Evolutionary conservation across 1,140 invertebrate species (phyloP).

Genomic region (Brachionus rotundiformis): DNA sequence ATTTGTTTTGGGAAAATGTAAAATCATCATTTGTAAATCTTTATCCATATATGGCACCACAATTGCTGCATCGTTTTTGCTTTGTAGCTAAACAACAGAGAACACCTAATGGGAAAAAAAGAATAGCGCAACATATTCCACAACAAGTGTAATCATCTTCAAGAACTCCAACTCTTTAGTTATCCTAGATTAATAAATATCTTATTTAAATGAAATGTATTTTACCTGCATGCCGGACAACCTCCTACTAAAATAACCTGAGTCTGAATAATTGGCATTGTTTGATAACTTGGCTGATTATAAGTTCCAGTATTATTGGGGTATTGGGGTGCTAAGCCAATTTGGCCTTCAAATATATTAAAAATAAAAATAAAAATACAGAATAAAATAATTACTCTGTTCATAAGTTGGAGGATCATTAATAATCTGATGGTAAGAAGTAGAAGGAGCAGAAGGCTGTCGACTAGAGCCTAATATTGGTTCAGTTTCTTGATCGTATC

Average conservation of each 20-base stretch:
- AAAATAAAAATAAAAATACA: not conserved
- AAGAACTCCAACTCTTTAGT: constrained; percentile 74
- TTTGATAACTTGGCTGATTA: constrained; percentile 53
- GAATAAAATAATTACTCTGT: too few species aligned
- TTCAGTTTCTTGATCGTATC: not conserved
- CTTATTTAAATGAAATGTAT: too few species aligned
- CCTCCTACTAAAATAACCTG: constrained; percentile 75
- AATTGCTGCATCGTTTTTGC: constrained; percentile 78
- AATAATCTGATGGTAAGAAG: not conserved
- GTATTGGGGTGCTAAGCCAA: not conserved
- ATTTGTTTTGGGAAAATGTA: too few species aligned
- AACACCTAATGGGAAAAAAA: constrained; percentile 81
- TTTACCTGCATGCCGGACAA: constrained; percentile 77
- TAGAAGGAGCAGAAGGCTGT: not conserved
- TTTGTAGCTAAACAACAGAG: constrained; percentile 77
- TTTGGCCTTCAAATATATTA: not conserved
- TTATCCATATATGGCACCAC: constrained; percentile 74
- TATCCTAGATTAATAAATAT: too few species aligned
- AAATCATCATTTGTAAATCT: too few species aligned
- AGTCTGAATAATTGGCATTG: constrained; percentile 58
- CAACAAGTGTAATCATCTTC: constrained; percentile 78
- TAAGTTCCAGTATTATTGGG: not conserved
- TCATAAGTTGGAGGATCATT: constrained; percentile 11
- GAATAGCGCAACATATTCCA: constrained; percentile 78
- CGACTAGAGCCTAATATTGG: not conserved